Base-by-base conservation (phyloP, 2,797 vertebrate genomes). In the Mastacembelus armatus region DNA sequence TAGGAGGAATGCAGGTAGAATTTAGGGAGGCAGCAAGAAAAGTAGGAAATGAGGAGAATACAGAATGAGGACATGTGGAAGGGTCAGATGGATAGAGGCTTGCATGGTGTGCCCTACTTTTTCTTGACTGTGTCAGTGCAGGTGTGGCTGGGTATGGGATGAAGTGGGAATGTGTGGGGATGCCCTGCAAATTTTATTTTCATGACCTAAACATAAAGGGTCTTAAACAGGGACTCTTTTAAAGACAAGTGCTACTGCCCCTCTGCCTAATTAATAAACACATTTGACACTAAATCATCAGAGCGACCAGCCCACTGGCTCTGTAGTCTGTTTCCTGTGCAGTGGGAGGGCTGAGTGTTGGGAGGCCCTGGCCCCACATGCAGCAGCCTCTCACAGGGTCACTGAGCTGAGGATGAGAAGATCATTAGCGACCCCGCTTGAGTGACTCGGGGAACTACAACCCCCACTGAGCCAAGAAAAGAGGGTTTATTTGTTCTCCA, bases 361-460 rank as follows among this genome's bases (percentile, higher is more conserved):
- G 19, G 44, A 62, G 76, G 78, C 69, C 60, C 64, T 47, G 32
- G 66, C 68, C 48, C 43, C 56, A 43, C 74, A 68, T 35, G 54
- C 70, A 52, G 51, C 67, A 63, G 42, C 61, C 55, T 72, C 49
- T 71, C 44, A 21, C 63, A 57, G 75, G 85, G 85, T 80, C 82
- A 78, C 71, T 38, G 59, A 79, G 78, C 60, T 21, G 44, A 60
- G 51, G 56, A 81, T 84, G 60, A 80, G 79, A 88, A 91, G 92
- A 90, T 43, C 90, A 85, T 89, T 83, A 88, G 91, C 82, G 92
- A 89, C 93, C 86, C 92, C 93, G 74, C 71, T 90, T 65, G 92
- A 83, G 56, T 52, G 71, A 40, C 61, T 62, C 0, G 4, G 32
- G 63, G 80, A 91, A 93, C 83, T 91, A 48, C 92, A 90, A 18